phyloP scores from a whole-genome alignment of 2,113 vertebrate species.

The Pantherophis guttatus region DNA sequence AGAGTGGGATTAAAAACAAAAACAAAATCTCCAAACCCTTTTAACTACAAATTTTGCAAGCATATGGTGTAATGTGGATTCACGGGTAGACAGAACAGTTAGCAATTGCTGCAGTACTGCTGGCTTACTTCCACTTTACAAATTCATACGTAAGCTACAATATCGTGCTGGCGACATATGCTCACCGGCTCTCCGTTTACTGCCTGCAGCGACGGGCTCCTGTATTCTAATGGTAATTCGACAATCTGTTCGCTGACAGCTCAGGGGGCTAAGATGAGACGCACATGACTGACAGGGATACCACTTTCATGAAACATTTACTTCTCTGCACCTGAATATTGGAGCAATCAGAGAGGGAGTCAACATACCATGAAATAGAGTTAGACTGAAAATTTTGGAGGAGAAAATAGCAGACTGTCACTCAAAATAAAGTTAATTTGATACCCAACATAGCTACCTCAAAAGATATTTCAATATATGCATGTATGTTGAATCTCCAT shows the following conservation, averaged over 20 bases:
- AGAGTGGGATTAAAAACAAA: slow-evolving; percentile 15
- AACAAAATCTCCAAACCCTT: slow-evolving; percentile 4
- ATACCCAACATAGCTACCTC: slow-evolving; percentile 65
- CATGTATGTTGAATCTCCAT: slow-evolving; percentile 45
- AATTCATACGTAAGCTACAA: slow-evolving; percentile 78
- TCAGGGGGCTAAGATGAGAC: slow-evolving; percentile 74
- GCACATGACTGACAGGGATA: slow-evolving; percentile 83
- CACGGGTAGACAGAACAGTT: slow-evolving; percentile 70
- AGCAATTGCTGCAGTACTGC: slow-evolving; percentile 70
- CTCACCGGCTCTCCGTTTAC: slow-evolving; percentile 77
- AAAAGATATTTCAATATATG: slow-evolving; percentile 51
- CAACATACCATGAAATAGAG: slow-evolving; percentile 86
- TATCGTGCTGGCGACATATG: slow-evolving; percentile 80
- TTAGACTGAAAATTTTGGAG: slow-evolving; percentile 76
- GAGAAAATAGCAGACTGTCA: slow-evolving; percentile 77
- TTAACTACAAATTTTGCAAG: slow-evolving; percentile 59
- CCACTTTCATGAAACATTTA: slow-evolving; percentile 89
- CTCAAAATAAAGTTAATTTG: slow-evolving; percentile 77
- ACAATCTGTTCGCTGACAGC: slow-evolving; percentile 86
- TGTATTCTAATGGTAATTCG: slow-evolving; percentile 84
- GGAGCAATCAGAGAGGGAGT: slow-evolving; percentile 80
- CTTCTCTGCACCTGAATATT: slow-evolving; percentile 85
- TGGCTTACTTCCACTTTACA: slow-evolving; percentile 79
- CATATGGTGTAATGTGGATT: slow-evolving; percentile 68
- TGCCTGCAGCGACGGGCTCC: slow-evolving; percentile 73